Evolutionary conservation across 2,888 invertebrate genomes (phyloP).

Genomic region (Autographa pulchrina): DNA sequence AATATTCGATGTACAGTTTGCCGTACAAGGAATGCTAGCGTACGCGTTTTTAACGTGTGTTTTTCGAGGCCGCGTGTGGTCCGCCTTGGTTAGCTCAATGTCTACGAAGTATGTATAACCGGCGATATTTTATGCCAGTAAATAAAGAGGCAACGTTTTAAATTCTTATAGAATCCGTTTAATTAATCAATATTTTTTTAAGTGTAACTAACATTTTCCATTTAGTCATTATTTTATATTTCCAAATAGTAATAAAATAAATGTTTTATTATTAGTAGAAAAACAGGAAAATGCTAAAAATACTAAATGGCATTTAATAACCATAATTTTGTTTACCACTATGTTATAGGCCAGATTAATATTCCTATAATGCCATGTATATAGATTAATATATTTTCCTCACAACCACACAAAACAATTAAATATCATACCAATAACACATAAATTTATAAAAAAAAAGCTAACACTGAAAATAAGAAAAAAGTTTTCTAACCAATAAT

Average conservation of each 20-base stretch:
- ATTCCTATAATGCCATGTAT: too few species aligned
- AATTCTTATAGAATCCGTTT: background rate
- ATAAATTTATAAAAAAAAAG: too few species aligned
- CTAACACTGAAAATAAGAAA: too few species aligned
- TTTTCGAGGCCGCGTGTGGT: constrained; percentile 70
- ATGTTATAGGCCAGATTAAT: background rate
- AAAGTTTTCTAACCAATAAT: too few species aligned
- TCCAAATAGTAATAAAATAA: too few species aligned
- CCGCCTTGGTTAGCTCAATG: constrained; percentile 33
- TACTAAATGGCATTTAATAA: background rate
- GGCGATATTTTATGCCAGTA: background rate
- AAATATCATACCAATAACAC: too few species aligned
- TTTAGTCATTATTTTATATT: background rate
- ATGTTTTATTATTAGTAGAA: background rate
- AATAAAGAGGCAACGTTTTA: background rate
- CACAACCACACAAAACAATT: too few species aligned
- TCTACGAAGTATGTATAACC: constrained; percentile 11
- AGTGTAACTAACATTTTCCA: background rate
- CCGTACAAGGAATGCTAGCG: constrained; percentile 44
- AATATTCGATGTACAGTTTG: constrained; percentile 46
- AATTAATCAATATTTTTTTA: background rate
- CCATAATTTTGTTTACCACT: background rate
- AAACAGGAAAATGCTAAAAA: background rate
- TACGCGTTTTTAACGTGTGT: constrained; percentile 51
- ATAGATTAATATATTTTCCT: too few species aligned